Evolutionary conservation across 2,888 invertebrate species (phyloP).

Genomic region (Cerastis leucographa): DNA sequence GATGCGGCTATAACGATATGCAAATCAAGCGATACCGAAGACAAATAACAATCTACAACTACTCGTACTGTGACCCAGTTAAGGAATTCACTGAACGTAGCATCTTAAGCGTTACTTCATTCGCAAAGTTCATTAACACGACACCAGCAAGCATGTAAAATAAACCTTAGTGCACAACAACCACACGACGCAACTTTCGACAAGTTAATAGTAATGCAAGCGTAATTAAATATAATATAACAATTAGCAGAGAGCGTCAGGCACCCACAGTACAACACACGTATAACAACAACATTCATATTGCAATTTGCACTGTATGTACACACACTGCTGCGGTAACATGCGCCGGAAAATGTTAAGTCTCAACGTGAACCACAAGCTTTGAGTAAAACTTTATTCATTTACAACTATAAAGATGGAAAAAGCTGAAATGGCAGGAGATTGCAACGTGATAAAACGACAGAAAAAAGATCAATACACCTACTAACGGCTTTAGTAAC

Average conservation of each 20-base stretch:
- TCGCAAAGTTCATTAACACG: slow-evolving; percentile 13
- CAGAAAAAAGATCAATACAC: slow-evolving; percentile 44
- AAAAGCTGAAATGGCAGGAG: slow-evolving; percentile 43
- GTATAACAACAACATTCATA: slow-evolving; percentile 25
- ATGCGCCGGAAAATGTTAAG: slow-evolving; percentile 48
- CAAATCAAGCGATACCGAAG: slow-evolving; percentile 37
- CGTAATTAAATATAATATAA: slow-evolving; percentile 55
- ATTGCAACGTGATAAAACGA: slow-evolving; percentile 44
- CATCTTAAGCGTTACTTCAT: slow-evolving; percentile 12
- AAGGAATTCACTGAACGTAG: slow-evolving; percentile 16
- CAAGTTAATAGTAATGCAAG: slow-evolving; percentile 35
- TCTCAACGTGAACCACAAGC: slow-evolving; percentile 20
- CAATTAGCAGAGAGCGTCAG: slow-evolving; percentile 51
- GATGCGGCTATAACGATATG: slow-evolving; percentile 39
- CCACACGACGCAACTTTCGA: slow-evolving; percentile 3
- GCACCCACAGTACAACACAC: slow-evolving; percentile 12
- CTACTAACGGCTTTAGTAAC: slow-evolving; percentile 49
- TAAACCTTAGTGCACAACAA: slow-evolving; percentile 20
- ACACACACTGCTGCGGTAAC: slow-evolving; percentile 40
- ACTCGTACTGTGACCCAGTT: slow-evolving; percentile 22
- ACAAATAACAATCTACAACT: slow-evolving; percentile 35
- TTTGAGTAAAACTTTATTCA: slow-evolving; percentile 29
- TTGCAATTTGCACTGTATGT: slow-evolving; percentile 52
- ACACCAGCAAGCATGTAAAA: slow-evolving; percentile 6
- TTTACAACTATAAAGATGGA: slow-evolving; percentile 24